Base-by-base conservation (phyloP, 2,888 invertebrate species). In the Scelioninae gen. 2 region DNA sequence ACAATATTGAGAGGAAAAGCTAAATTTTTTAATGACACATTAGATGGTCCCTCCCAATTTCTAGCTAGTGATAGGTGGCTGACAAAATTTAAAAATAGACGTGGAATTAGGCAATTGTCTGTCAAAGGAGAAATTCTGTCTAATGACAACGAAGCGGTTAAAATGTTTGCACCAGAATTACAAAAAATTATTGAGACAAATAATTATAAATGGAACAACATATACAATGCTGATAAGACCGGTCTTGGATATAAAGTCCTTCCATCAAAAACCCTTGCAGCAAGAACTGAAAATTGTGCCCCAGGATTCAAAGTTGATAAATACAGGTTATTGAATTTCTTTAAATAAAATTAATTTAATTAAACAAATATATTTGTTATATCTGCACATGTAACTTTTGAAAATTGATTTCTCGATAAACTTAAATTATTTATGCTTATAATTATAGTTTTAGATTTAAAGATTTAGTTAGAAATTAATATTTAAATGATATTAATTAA, bases 41-140 rank as follows among this genome's bases (percentile, higher is more conserved):
- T 33, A 2, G 33, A 10, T 10, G 43, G 43, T 22, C 25, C 33
- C 16, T 5, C n/a, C 7, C 13, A 16, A 13, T 63, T 63, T 22
- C 3, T 5, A n/a, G 63, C 70, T 7, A 73, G 73, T 39, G 22
- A 43, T 37, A 76, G 76, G 4, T 75, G 74, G 74, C 22, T 75
- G 2, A 10, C 10, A 33, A 9, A 65, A 43, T 52, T 52, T 19
- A 35, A 52, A 52, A 31, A 52, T 6, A 31, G 50, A 35, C 50
- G 35, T 10, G 18, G 35, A 2, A 48, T 48, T 9, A 25, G 46
- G 7, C 2, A 48, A 7, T 11, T 48, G 22, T 28, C 46, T 6
- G 11, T 48, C 13, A 48, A 48, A 31, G 46, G 46, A 1, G 46
- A 48, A 22, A 48, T 28, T 15, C 15, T 48, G 9, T 48, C 46